Evolutionary conservation across 2,113 vertebrate species (phyloP).

Genomic region (Danio rerio): GRCz12tu NC_133187.1:23322001-23322500

Average conservation of each 20-base stretch:
- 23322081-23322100: too few species aligned
- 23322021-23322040: too few species aligned
- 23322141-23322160: too few species aligned
- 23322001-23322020: too few species aligned
- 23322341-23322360: conserved; percentile 60
- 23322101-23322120: too few species aligned
- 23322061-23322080: too few species aligned
- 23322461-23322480: conserved; percentile 47
- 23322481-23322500: conserved; percentile 34
- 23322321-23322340: conserved; percentile 12
- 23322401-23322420: conserved; percentile 57
- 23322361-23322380: conserved; percentile 65
- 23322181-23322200: too few species aligned
- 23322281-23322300: not conserved
- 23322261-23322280: conserved; percentile 12
- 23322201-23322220: too few species aligned
- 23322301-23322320: conserved; percentile 21
- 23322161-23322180: too few species aligned
- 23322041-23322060: too few species aligned
- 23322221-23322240: not conserved
- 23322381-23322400: conserved; percentile 63
- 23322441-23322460: conserved; percentile 54
- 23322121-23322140: too few species aligned
- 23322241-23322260: not conserved
- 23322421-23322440: conserved; percentile 61